These are phyloP conservation scores for Zonitis immaculata DNA, from an alignment of 2,888 invertebrate species.

Conservation along the genomic window DNA sequence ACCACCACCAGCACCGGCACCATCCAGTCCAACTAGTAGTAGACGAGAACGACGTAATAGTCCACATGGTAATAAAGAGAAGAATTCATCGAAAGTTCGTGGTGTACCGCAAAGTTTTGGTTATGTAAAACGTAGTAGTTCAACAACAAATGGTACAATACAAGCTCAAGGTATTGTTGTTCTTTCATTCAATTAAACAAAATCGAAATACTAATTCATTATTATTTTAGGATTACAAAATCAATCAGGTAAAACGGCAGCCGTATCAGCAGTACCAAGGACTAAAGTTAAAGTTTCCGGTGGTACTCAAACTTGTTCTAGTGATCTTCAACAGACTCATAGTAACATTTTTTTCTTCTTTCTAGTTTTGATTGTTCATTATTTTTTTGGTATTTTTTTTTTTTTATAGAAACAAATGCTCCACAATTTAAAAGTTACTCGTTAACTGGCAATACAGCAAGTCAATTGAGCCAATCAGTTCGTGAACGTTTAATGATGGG, in stretches of 20 bases:
- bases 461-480: constrained; percentile 81
- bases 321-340: constrained; percentile 57
- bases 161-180: constrained; percentile 22
- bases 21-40: constrained; percentile 45
- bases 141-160: constrained; percentile 44
- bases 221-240: constrained; percentile 41
- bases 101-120: constrained; percentile 81
- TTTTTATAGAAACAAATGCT: constrained; percentile 60
- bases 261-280: constrained; percentile 79
- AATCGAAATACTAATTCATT: no score
- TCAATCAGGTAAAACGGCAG: constrained; percentile 59
- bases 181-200: no score
- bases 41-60: constrained; percentile 47
- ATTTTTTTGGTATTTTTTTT: constrained; percentile 1
- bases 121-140: constrained; percentile 68
- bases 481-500: constrained; percentile 77
- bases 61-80: constrained; percentile 35
- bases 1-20: constrained; percentile 51
- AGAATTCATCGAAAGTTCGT: constrained; percentile 52
- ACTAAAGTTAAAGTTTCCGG: constrained; percentile 87
- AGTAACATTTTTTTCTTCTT: constrained; percentile 26
- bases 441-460: constrained; percentile 77
- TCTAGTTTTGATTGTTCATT: no score
- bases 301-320: constrained; percentile 82
- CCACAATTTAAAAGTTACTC: constrained; percentile 82